Base-by-base conservation (phyloP, 2,113 vertebrate species). In the Vidua chalybeata region DNA sequence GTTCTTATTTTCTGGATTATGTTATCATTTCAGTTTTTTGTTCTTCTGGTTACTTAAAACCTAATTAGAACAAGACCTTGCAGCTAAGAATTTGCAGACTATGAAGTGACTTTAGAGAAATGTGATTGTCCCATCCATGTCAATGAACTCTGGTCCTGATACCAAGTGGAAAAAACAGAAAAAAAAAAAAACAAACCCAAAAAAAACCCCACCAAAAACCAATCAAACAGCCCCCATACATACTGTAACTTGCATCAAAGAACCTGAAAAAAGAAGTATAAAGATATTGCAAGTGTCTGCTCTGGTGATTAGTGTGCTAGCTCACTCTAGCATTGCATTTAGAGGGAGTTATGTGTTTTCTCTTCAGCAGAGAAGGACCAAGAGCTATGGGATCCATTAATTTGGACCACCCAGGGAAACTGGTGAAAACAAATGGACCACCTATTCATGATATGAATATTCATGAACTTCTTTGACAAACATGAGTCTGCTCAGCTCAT, bases 221-320 rank as follows among this genome's bases (percentile, higher is more conserved):
- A 45, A 33, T 8, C 6, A 35, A 35, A 66, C 8, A 67, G 5
- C 15, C 1, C 1, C 3, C 5, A 18, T 35, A 63, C 10, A 10
- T 41, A 28, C 7, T 28, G 7, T 46, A 79, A 35, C 8, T 71
- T 33, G 11, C 20, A 55, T 31, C 3, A 46, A 82, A 75, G 14
- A 35, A 59, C 7, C 9, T 61, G 35, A n/a, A 76, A 75, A 81
- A 75, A n/a, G 14, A 79, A 46, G 7, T 16, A 33, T 30, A 51
- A 63, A 74, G 19, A 13, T 68, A 35, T 39, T 89, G 16, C 10
- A 56, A 28, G 31, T 28, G 30, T 41, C 11, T 76, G 1, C 31
- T 22, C 4, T 59, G 66, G 2, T n/a, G 4, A 4, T 39, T 15
- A 82, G 30, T 19, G 11, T 48, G 18, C 10, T 46, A 79, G 4